Base-by-base conservation (phyloP, 1,140 invertebrate genomes). In the Rhagoletis zephyria region DNA sequence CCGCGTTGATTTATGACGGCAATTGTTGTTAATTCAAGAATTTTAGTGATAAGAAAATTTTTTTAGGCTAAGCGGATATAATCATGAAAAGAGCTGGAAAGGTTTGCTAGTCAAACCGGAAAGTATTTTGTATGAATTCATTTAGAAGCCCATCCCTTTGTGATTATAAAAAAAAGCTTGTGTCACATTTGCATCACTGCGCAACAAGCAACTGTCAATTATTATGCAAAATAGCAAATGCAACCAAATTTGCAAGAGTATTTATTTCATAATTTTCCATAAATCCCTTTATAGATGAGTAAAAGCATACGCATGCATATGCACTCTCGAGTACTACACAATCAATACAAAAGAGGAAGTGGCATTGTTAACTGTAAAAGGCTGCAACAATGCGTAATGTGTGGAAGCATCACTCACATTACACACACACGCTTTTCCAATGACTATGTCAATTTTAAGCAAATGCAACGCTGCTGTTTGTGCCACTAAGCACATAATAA, bases 331-430 rank as follows among this genome's bases (percentile, higher is more conserved):
- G 19, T 40, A 40, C 40, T 5, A 12, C 3, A 12, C 30, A 4
- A 7, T 56, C 48, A 9, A 81, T 10, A 9, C 74, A 81, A 56
- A 56, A 10, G 16, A 42, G 48, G 74, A 81, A 59, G 19, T 48
- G 19, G 5, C 5, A 59, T 81, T 81, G 74, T 81, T 81, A 56
- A 59, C 74, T 51, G 48, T 81, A 81, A 81, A 81, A 30, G 74
- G 74, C 74, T 81, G 48, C 74, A 56, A 10, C 7, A 81, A 81
- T 81, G 48, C 19, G n/a, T 19, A 9, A 56, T 56, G 19, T 30
- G 74, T 5, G 2, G 74, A 81, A 51, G 14, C 16, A 56, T 19
- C 74, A 56, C 5, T 30, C n/a, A 12, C 42, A 48, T 74, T 51
- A 74, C 45, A 45, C n/a, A 19, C 45, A 10, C n/a, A 19, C 48